Conservation (phyloP, 2,113 vertebrate species). For the Isurus oxyrinchus region DNA sequence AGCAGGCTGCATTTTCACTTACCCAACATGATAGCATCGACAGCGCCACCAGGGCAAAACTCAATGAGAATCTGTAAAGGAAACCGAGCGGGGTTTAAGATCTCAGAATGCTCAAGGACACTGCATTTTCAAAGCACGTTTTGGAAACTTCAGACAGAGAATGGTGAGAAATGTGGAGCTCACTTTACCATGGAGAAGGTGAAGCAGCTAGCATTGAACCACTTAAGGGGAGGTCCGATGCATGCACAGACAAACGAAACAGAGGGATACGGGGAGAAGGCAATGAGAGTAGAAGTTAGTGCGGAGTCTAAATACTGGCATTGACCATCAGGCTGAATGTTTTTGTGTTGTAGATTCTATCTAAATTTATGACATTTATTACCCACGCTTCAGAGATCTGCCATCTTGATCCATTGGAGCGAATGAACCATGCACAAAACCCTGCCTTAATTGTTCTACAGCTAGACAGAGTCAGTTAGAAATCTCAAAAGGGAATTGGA, state of each 20-base stretch:
- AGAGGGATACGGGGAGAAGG: neutral
- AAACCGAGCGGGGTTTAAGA: neutral
- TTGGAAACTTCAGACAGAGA: neutral
- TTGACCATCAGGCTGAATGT: neutral
- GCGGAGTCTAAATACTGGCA: neutral
- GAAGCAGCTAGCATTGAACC: neutral
- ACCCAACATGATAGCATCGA: slow-evolving; percentile 62
- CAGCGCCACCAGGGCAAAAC: slow-evolving; percentile 60
- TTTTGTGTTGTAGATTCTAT: neutral
- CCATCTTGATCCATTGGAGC: neutral
- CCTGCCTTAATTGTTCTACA: neutral
- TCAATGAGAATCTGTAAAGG: slow-evolving; percentile 57
- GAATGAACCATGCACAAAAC: neutral
- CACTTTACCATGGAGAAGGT: neutral
- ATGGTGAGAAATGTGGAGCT: neutral
- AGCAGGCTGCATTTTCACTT: slow-evolving; percentile 38
- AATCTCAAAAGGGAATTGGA: neutral
- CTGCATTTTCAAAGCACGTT: neutral
- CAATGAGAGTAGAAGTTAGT: neutral
- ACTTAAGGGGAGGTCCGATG: neutral
- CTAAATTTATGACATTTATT: neutral
- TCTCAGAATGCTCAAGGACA: neutral
- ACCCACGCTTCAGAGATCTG: neutral
- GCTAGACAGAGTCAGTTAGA: neutral
- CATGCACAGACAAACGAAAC: neutral